A percentile compares a stretch with the other conserved stretches of the same genome.
These are phyloP conservation scores for Leptogaster cylindrica DNA, from an alignment of 2,888 invertebrate genomes.

Conservation along the genomic window DNA sequence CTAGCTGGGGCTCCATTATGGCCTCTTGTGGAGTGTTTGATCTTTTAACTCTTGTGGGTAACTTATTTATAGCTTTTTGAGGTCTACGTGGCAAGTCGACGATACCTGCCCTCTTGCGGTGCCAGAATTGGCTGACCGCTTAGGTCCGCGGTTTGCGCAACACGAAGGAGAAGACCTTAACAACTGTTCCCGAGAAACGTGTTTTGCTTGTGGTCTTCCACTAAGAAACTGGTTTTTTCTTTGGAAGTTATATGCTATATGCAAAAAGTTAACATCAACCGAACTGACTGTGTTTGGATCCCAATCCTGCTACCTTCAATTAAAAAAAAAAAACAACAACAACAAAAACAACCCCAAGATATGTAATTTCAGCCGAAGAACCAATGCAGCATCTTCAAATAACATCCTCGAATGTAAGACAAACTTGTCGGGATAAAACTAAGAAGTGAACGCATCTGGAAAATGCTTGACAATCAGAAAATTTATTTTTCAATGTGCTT, in stretches of 20 bases:
- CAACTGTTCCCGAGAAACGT: slow-evolving; percentile 11
- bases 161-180: neutral
- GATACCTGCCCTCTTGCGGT: slow-evolving; percentile 1
- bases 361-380: too few species aligned
- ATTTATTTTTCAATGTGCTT: too few species aligned
- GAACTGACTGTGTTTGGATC: slow-evolving; percentile 3
- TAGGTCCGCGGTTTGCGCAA: neutral
- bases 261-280: slow-evolving; percentile 9
- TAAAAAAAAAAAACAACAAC: neutral
- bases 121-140: neutral
- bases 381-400: too few species aligned
- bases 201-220: slow-evolving; percentile 22
- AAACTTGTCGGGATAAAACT: too few species aligned
- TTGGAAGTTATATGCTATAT: slow-evolving; percentile 1
- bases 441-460: too few species aligned
- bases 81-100: neutral
- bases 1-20: slow-evolving; percentile 23
- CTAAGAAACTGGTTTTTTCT: slow-evolving; percentile 11
- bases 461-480: too few species aligned
- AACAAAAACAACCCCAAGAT: neutral
- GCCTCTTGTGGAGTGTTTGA: slow-evolving; percentile 27
- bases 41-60: slow-evolving; percentile 34
- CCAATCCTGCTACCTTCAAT: slow-evolving; percentile 15
- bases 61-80: slow-evolving; percentile 30
- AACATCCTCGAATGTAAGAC: too few species aligned